Evolutionary conservation across 35 echinoderm and acorn worm genomes (phyloP), one percentile per base, ranked within the genome.

Genomic region (Lytechinus variegatus): DNA sequence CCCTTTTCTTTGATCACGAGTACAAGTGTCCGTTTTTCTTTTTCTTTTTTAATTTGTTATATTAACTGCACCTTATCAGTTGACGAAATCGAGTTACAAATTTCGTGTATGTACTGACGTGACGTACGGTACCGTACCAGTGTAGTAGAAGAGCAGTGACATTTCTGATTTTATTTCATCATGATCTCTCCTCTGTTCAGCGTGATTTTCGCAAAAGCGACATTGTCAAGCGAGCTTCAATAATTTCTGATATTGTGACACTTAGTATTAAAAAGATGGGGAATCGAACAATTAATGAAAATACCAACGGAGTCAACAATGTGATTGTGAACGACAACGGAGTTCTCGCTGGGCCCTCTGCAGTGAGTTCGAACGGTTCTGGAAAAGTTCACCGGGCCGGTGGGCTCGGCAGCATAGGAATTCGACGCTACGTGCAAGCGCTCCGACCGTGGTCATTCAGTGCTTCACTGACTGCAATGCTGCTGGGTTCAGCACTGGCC

Each of bases 381-480:
- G 55, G 27, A 6, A 54, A 94, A 28, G 0, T 54, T 54, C 92
- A 28, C 54, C 54, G 58, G 54, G 54, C 28, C 9, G 28, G 27
- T 54, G 92, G 57, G 11, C 27, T 61, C 27, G 92, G 92, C 54
- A 10, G 21, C 57, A 29, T 12, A 19, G 79, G 44, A 27, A 93
- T 96, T 27, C 14, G 86, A 91, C 56, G 79, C 4, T 96, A 96
- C 94, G 54, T 54, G 14, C 12, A 72, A 5, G 98, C 98, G 4
- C 58, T 98, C 13, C 91, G 98, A 58, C 98, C 98, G 5, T 98
- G 97, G 98, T 98, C 96, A 29, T 99, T 99, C 95, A 98, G 97
- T 93, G 96, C 98, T 33, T 97, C 96, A 52, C 87, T 99, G 5
- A 97, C 96, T 11, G 97, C 97, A 24, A 92, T 99, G 27, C 28